Base-by-base conservation (phyloP, 2,797 vertebrate genomes). In the Thalassophryne amazonica region DNA sequence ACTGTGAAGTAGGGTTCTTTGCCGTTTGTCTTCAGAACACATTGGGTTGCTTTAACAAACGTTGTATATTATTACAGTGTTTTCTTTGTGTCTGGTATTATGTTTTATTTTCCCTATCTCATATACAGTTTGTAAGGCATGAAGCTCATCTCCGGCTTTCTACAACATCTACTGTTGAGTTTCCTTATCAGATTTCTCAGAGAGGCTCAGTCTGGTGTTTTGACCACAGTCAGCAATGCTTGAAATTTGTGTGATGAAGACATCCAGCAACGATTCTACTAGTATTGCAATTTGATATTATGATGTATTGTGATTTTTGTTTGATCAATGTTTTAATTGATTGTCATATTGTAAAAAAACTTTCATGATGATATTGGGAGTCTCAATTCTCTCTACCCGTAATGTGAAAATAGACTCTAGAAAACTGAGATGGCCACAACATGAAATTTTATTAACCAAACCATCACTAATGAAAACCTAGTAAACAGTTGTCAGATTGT, bases 161-260 rank as follows among this genome's bases (percentile, higher is more conserved):
- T 56, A 5, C 48, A 11, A 3, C 43, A 51, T 75, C 41, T 63
- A 52, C 42, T 68, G 23, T 13, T 59, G 43, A 45, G 21, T 64
- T 56, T 55, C 53, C 45, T 38, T 74, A 76, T 67, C 70, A 68
- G 55, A 60, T 75, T 70, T 53, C 57, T 69, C 31, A 34, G 60
- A 19, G 64, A 64, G 47, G 47, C 60, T 68, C 62, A 53, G 38
- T 65, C 33, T 11, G 58, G 56, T 72, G 40, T 60, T 31, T 54
- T 65, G 64, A 71, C 68, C 69, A 19, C 56, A 68, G 56, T 68
- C 64, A 41, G 6, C 50, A 72, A 66, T 33, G 31, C 56, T 64
- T 29, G 48, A 53, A 50, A 58, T 65, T 63, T 70, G 62, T 25
- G 47, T 9, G 3, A 54, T 39, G 35, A 63, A 65, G 49, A 42